Conservation (phyloP, 1,140 invertebrate species). For the Brachionus plicatilis region DNA sequence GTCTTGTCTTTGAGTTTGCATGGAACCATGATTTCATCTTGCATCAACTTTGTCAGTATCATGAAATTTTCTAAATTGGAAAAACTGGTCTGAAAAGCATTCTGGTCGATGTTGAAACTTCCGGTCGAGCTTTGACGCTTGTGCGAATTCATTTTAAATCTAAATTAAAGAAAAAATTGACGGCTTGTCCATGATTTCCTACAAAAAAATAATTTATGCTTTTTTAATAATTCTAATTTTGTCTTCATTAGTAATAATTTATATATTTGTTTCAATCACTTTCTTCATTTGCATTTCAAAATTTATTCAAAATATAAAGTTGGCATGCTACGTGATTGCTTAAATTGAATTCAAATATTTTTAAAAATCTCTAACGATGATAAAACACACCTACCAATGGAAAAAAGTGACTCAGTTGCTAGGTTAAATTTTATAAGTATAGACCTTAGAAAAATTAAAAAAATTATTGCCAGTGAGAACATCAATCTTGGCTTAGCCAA, state of each 20-base stretch:
- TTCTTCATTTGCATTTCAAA: neutral
- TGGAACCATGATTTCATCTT: conserved; percentile 39
- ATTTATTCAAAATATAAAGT: neutral
- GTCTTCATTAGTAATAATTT: neutral
- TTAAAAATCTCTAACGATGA: neutral
- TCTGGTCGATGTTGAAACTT: conserved; percentile 27
- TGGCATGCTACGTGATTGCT: neutral
- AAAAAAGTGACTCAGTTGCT: neutral
- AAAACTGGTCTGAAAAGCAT: conserved; percentile 18
- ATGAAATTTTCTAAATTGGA: conserved; percentile 40
- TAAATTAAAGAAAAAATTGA: neutral
- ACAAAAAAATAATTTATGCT: neutral
- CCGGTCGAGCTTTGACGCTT: conserved; percentile 28
- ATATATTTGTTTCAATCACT: neutral
- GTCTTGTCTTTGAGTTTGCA: conserved; percentile 11
- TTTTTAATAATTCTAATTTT: neutral
- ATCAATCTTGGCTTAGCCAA: neutral
- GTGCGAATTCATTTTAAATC: conserved; percentile 19
- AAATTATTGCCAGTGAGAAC: neutral
- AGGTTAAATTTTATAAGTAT: neutral
- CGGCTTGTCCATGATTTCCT: neutral
- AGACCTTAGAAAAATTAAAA: neutral
- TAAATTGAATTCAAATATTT: neutral
- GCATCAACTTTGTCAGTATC: conserved; percentile 27
- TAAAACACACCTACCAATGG: neutral